Percentiles rank a stretch among this genome's conserved stretches.
phyloP scores from a whole-genome alignment of 2,113 vertebrate genomes.

The Thunnus thynnus region DNA sequence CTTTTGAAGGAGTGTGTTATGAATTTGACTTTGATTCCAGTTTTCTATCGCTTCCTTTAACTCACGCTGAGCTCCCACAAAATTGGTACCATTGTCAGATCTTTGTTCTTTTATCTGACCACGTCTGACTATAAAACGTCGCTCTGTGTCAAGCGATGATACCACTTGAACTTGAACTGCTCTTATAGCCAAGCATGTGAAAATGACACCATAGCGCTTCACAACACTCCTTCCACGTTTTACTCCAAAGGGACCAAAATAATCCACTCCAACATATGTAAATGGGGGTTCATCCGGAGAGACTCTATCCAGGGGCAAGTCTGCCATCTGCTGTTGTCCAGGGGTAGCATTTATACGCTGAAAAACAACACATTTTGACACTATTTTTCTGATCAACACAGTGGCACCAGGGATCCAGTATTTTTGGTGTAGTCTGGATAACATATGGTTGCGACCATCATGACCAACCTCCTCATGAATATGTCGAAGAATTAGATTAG shows the following conservation, averaged over 20 bases:
- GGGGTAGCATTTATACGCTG: neutral
- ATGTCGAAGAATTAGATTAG: too few relatives aligned
- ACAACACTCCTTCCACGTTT: neutral
- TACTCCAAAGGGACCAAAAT: constrained; percentile 7
- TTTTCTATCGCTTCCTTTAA: neutral
- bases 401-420: neutral
- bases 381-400: neutral
- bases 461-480: neutral
- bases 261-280: neutral
- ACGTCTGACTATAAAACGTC: neutral
- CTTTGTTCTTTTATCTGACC: neutral
- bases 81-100: neutral
- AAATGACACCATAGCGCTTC: neutral
- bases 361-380: constrained; percentile 6
- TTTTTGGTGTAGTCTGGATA: neutral
- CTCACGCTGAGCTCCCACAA: neutral
- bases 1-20: neutral
- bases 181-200: neutral
- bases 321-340: constrained; percentile 4
- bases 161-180: neutral
- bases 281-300: neutral
- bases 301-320: neutral
- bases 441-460: neutral
- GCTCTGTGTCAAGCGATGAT: neutral
- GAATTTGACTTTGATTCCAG: neutral